Evolutionary conservation across 2,888 invertebrate species (phyloP).

Genomic region (Tinea semifulvella): DNA sequence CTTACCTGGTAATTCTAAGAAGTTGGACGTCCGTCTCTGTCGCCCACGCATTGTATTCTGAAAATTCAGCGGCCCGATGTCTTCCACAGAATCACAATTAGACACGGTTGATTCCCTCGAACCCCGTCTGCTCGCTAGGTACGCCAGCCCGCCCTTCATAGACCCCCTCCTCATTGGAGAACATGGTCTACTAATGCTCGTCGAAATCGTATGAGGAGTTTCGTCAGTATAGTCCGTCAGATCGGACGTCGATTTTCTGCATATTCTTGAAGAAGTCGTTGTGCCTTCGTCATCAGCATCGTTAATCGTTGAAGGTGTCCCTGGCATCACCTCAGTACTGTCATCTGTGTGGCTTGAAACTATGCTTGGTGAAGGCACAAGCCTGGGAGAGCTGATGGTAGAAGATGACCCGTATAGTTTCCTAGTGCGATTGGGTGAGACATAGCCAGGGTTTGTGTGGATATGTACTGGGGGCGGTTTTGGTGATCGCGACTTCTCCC

Average conservation of each 20-base stretch:
- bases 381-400: conserved; percentile 51
- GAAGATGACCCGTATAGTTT: conserved; percentile 54
- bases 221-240: conserved; percentile 70
- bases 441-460: conserved; percentile 70
- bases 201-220: conserved; percentile 68
- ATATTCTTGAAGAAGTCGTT: conserved; percentile 51
- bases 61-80: conserved; percentile 82
- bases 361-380: conserved; percentile 55
- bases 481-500: conserved; percentile 54
- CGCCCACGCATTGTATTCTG: conserved; percentile 80
- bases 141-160: conserved; percentile 76
- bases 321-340: conserved; percentile 49
- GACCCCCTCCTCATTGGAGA: conserved; percentile 76
- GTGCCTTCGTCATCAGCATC: conserved; percentile 58
- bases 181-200: conserved; percentile 68
- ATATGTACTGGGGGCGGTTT: conserved; percentile 66
- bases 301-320: conserved; percentile 48
- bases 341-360: conserved; percentile 60
- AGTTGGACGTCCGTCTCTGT: conserved; percentile 85
- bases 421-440: conserved; percentile 56
- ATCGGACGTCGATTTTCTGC: conserved; percentile 82
- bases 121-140: conserved; percentile 86
- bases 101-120: conserved; percentile 81
- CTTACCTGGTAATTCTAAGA: conserved; percentile 85
- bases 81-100: conserved; percentile 72